Evolutionary conservation across 30 jellyfish, hydroid and myxozoan species (phyloP), one percentile per base, ranked within the genome.

Genomic region (Phacellophora camtschatica): DNA sequence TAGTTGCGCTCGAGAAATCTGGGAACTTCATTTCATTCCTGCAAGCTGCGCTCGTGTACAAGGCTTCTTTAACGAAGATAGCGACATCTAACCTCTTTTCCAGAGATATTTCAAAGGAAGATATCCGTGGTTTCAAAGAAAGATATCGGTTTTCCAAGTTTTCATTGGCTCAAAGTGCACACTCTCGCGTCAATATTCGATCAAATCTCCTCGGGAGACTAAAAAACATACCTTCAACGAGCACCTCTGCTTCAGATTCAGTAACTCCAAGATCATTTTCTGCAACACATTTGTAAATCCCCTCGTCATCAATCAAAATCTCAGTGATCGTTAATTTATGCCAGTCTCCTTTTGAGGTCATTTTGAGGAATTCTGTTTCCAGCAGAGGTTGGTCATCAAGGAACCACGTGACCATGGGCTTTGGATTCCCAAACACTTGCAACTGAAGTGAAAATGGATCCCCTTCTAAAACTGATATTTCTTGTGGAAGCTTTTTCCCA

Each of bases 301-400:
- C 99, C 59, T 85, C 97, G 59, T 93, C 99, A 2, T 85, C 97
- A 29, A 85, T 35, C 19, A 86, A 71, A 30, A 94, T 51, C 53
- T 73, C 97, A 37, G 71, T 86, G 41, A 93, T 86, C 32, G 45
- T 39, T n/a, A 93, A 34, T 54, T 71, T 70, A 51, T 78, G 95
- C 84, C 77, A 53, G 30, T 72, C 90, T 24, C 96, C 97, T 43
- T 77, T 76, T n/a, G 94, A 30, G 1, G 85, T 51, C 10, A 93
- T 61, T 45, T 39, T 69, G 78, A 77, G 54, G 51, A 66, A 82
- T 20, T 85, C 89, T 6, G 86, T 66, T 32, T 74, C 84, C 33
- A 48, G 22, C 45, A 93, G 46, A 0, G 85, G 85, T 56, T 85
- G 56, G 39, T 66, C 94, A 23, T 78, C 95, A 34, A 51, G 59